Evolutionary conservation across 2,113 vertebrate species (phyloP).

Genomic region (Sminthopsis crassicaudata): DNA sequence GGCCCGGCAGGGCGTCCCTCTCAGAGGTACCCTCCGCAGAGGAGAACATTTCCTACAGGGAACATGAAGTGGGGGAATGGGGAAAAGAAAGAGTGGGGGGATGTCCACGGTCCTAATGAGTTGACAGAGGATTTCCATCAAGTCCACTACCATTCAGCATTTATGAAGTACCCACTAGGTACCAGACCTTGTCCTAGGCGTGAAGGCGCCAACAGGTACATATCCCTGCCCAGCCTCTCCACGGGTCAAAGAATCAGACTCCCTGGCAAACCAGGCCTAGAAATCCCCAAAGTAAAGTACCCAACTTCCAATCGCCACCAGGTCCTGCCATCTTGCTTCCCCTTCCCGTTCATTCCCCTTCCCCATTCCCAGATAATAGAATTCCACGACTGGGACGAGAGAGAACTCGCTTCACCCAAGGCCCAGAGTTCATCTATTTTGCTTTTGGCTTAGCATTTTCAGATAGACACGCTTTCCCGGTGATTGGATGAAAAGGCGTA

Average conservation of each 20-base stretch:
- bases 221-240: too few relatives aligned
- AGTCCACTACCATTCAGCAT: background rate
- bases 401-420: background rate
- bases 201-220: background rate
- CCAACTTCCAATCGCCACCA: background rate
- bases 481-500: background rate
- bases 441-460: background rate
- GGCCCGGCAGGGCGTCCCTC: background rate
- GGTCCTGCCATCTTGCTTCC: background rate
- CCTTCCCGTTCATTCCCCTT: background rate
- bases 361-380: background rate
- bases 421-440: background rate
- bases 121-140: background rate
- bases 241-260: background rate
- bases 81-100: background rate
- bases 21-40: background rate
- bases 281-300: background rate
- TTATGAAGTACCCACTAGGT: background rate
- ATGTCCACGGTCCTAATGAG: background rate
- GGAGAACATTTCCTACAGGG: background rate
- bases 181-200: background rate
- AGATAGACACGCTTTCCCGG: background rate
- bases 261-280: background rate
- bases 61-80: background rate
- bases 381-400: background rate